These are phyloP conservation scores for Staurois parvus DNA, from an alignment of 2,797 vertebrate species.

Conservation along the genomic window DNA sequence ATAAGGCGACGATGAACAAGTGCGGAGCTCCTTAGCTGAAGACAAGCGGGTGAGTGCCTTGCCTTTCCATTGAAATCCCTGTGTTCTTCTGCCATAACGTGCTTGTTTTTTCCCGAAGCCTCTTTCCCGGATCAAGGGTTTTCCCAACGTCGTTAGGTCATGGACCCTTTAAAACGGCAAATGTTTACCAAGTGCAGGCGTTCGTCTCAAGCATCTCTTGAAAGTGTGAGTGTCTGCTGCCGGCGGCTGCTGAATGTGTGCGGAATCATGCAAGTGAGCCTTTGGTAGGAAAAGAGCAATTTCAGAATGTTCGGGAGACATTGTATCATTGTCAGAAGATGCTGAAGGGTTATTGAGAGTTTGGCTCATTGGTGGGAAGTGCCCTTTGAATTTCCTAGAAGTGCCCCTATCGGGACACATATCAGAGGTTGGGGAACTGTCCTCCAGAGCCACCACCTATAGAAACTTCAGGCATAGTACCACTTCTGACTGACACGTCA, in stretches of 20 bases:
- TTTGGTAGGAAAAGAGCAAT: background rate
- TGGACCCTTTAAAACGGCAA: background rate
- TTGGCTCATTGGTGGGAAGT: no score
- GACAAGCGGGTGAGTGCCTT: constrained; percentile 1
- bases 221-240: background rate
- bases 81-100: background rate
- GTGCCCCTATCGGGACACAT: no score
- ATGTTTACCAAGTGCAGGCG: background rate
- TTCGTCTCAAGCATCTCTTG: background rate
- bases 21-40: constrained; percentile 1
- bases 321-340: background rate
- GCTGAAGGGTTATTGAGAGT: no score
- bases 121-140: no score
- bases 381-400: no score
- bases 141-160: background rate
- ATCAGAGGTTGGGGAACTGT: no score
- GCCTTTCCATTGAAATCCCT: background rate
- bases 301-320: background rate
- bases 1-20: background rate
- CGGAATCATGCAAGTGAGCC: background rate
- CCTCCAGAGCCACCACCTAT: no score
- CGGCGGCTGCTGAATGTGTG: no score
- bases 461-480: no score
- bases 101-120: background rate
- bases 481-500: no score